Base-by-base conservation (phyloP, 1,140 invertebrate genomes). In the Drosophila novamexicana region DNA sequence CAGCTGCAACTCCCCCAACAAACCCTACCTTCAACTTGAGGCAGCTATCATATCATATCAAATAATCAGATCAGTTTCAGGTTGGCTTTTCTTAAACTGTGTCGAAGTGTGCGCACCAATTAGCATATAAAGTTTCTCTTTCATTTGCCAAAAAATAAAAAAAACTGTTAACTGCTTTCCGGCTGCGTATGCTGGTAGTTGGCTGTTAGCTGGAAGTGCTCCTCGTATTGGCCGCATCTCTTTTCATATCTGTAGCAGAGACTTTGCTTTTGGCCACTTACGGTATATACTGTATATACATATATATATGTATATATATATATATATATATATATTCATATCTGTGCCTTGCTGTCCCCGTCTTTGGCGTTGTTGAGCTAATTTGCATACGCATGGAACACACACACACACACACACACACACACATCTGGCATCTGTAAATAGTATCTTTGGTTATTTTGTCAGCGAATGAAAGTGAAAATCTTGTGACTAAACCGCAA, bases 61-160 rank as follows among this genome's bases (percentile, higher is more conserved):
- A 29, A 29, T 29, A 14, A 50, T 53, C 6, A 57, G 18, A 59
- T 52, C 10, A n/a, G 62, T 52, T 53, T n/a, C 10, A 9, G 42
- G 53, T 29, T 44, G 7, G 52, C 66, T 62, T 59, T 85, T 56
- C 70, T 57, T 18, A 1, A 32, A 36, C 32, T 18, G 22, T 10
- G 47, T 22, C 54, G 54, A 57, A 45, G 62, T 69, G 77, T 75
- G 64, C 61, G 57, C 62, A 74, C 79, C 79, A 86, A 88, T 88
- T 88, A 88, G 83, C 83, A 88, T 89, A 89, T 75, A 64, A 76
- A 54, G 37, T 88, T 88, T 88, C 84, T 88, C 84, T 88, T 88
- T 88, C 84, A 89, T 88, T 88, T 88, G 77, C 80, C 84, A 65
- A 88, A 78, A 65, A 49, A 37, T 57, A 32, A 44, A 62, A 57